These are phyloP conservation scores for Lasioglossum calceatum DNA, from an alignment of 2,888 invertebrate genomes.

Conservation along the genomic window DNA sequence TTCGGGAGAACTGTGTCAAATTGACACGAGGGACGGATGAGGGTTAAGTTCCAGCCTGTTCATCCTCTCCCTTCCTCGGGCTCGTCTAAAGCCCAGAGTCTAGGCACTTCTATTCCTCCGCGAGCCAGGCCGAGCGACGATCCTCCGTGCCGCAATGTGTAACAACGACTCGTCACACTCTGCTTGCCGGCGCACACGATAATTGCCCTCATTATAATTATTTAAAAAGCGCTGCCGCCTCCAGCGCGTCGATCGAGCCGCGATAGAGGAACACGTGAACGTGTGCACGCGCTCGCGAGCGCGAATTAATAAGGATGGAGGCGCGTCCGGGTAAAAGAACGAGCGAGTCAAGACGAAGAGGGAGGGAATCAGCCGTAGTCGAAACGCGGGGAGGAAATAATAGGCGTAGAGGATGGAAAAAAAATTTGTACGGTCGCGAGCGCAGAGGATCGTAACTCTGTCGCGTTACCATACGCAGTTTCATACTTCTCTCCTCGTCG, in stretches of 20 bases:
- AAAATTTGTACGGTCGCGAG: slow-evolving; percentile 39
- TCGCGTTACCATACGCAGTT: slow-evolving; percentile 57
- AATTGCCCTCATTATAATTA: slow-evolving; percentile 83
- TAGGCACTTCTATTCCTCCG: slow-evolving; percentile 34
- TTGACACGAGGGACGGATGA: too few species aligned
- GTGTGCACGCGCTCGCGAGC: slow-evolving; percentile 56
- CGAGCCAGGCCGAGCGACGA: slow-evolving; percentile 59
- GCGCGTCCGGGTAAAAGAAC: not conserved
- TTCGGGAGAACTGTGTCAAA: too few species aligned
- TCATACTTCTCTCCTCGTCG: slow-evolving; percentile 14
- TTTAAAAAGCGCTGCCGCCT: slow-evolving; percentile 78
- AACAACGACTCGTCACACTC: slow-evolving; percentile 82
- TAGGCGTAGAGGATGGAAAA: slow-evolving; percentile 6
- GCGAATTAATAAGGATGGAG: slow-evolving; percentile 66
- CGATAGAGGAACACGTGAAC: slow-evolving; percentile 67
- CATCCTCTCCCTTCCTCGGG: not conserved
- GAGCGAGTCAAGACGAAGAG: not conserved
- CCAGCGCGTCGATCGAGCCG: slow-evolving; percentile 62
- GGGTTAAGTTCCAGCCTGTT: not conserved
- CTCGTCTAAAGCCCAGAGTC: not conserved
- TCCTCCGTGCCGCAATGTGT: slow-evolving; percentile 77
- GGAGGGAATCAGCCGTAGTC: not conserved
- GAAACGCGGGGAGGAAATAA: not conserved
- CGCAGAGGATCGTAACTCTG: slow-evolving; percentile 59
- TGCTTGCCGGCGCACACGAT: slow-evolving; percentile 83